Evolutionary conservation across 2,888 invertebrate genomes (phyloP).

Genomic region (Callimorpha dominula): DNA sequence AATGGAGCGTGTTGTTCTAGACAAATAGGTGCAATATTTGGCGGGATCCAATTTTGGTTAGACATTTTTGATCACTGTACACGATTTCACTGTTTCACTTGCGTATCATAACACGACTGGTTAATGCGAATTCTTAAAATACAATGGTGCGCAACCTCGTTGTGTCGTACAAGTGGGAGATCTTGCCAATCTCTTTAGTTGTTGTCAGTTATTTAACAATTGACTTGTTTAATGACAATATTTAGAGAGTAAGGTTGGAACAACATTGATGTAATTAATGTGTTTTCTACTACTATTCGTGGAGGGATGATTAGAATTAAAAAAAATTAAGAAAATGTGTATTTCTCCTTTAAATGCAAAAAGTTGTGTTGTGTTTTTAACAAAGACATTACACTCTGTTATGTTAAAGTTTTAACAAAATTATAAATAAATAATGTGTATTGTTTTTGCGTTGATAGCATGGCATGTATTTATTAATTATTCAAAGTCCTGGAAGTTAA

Average conservation of each 20-base stretch:
- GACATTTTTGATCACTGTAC: conserved; percentile 56
- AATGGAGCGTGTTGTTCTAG: conserved; percentile 80
- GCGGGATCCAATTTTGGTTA: conserved; percentile 82
- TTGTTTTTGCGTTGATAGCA: too few species aligned
- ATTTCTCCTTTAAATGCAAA: too few species aligned
- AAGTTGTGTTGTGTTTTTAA: too few species aligned
- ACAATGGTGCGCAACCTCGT: conserved; percentile 34
- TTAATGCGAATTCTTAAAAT: conserved; percentile 31
- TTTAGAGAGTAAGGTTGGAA: conserved; percentile 35
- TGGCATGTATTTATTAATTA: too few species aligned
- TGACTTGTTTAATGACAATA: conserved; percentile 26
- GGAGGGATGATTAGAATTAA: neutral
- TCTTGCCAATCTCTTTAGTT: conserved; percentile 38
- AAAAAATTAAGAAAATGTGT: too few species aligned
- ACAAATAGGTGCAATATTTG: conserved; percentile 86
- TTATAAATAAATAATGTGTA: too few species aligned
- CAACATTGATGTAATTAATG: neutral
- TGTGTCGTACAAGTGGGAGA: conserved; percentile 36
- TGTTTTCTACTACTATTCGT: neutral
- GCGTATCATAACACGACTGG: conserved; percentile 43
- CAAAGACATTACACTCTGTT: too few species aligned
- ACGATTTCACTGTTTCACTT: conserved; percentile 37
- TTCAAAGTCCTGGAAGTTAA: too few species aligned
- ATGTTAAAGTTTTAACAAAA: too few species aligned
- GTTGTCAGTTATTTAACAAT: conserved; percentile 28